Evolutionary conservation across 1,140 invertebrate species (phyloP), one percentile per base, ranked within the genome.

Genomic region (Drosophila ananassae): DNA sequence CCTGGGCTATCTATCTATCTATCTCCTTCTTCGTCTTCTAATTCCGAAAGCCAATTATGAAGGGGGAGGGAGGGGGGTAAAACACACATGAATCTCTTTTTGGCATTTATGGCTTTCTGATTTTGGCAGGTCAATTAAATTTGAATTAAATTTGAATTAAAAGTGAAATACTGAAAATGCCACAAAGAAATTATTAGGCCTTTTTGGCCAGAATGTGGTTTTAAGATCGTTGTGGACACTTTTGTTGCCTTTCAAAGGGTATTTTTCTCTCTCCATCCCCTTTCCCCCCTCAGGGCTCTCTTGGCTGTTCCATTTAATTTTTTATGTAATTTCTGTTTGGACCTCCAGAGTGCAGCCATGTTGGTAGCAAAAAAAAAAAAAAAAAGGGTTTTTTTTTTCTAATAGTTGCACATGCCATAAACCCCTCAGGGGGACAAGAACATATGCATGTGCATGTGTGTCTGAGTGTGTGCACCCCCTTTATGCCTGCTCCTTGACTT

Each of bases 391-490:
- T 58, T 73, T 73, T 79, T 58, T 73, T 79, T 62, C 56, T 73
- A 73, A 79, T 68, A 80, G 77, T 79, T 72, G 73, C 77, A 77
- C 77, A 80, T 63, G 60, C 72, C 60, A 48, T 74, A 62, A 60
- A 21, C 37, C 55, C 57, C 68, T 53, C 28, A n/a, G 39, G 63
- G 62, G 63, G 60, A 41, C 60, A 61, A 50, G 17, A 41, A 41
- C 17, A 17, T 17, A 17, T 17, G 25, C 44, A 41, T 24, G 6
- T 17, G 25, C 44, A 41, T 24, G 6, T 44, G 25, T 13, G 63
- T 47, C 48, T 53, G 48, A 32, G 46, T 21, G n/a, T 46, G n/a
- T 46, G 13, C 2, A n/a, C 17, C n/a, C 41, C 17, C 13, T 21
- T 37, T 53, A 30, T 39, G 17, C 50, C 32, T 34, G 17, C 44